Base-by-base conservation (phyloP, 2,113 vertebrate species). In the Anolis sagrei region DNA sequence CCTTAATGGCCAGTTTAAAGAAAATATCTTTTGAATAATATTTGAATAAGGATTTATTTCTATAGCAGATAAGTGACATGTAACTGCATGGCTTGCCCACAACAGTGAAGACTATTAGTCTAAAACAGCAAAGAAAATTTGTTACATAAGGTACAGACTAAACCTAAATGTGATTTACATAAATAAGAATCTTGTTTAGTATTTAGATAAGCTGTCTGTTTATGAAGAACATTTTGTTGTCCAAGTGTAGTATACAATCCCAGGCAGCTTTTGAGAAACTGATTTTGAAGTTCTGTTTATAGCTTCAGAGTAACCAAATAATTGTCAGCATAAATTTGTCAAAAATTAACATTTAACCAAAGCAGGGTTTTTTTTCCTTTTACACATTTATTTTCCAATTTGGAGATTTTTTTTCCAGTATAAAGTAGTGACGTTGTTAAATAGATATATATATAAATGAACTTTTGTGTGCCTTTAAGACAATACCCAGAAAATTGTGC, bases 401-500 rank as follows among this genome's bases (percentile, higher is more conserved):
- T 91, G 89, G 90, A 94, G 94, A 94, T 95, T 90, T 92, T 94
- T 92, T 88, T 91, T 86, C 92, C 91, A 91, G 91, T 94, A 92
- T 86, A 92, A 93, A 94, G 93, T 95, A 94, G 86, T 89, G 92
- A 79, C 69, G 93, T 94, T 95, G 89, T 95, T 94, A 93, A 94
- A 94, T 44, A 44, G 61, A 92, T 95, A 96, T 44, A 44, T 44
- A 95, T 94, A 95, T 88, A 92, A 93, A 95, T 88, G 92, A 93
- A 94, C 70, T 13, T 86, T 86, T 86, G 95, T 23, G 95, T 96
- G 96, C 97, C 96, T 96, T 96, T 97, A 96, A 95, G 94, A 94
- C 96, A 95, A 94, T 96, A 97, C 93, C 93, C 93, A 92, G 94
- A 93, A 96, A 95, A 96, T 92, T 94, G 94, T 96, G 95, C 96